Conservation (phyloP, 2,113 vertebrate species). For the Sander lucioperca region DNA sequence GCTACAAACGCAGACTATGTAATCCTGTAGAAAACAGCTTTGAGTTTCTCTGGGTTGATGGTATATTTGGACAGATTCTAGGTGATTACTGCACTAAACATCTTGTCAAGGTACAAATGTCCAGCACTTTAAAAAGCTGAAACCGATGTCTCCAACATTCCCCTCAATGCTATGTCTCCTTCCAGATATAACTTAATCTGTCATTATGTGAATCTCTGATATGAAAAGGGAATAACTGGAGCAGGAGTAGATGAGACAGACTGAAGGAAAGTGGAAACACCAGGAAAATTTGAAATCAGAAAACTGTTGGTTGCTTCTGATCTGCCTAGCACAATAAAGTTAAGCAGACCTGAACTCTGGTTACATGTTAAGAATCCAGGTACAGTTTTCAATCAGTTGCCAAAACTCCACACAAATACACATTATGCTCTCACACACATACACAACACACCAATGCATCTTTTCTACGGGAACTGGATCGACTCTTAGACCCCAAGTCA, state of each 20-base stretch:
- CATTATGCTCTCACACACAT: conserved; percentile 38
- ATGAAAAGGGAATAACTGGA: neutral
- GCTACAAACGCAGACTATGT: neutral
- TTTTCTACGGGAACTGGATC: conserved; percentile 86
- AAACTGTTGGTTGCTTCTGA: neutral
- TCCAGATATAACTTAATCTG: neutral
- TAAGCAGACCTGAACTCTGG: conserved; percentile 10
- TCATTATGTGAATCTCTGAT: neutral
- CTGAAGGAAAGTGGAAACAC: neutral
- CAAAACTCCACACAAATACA: conserved; percentile 23
- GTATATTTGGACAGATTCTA: too few species aligned
- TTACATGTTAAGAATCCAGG: conserved; percentile 16
- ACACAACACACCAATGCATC: conserved; percentile 86
- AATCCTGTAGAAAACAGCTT: neutral
- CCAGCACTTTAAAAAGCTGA: neutral
- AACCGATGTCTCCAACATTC: neutral
- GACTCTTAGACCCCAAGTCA: conserved; percentile 84
- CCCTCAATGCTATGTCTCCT: neutral
- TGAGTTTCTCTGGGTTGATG: neutral
- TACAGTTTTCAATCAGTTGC: conserved; percentile 1
- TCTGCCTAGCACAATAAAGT: conserved; percentile 1
- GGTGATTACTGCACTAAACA: neutral
- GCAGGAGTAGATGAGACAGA: neutral
- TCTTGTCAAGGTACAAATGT: neutral
- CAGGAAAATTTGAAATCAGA: neutral